These are phyloP conservation scores for Rhorus exstirpatorius DNA, from an alignment of 2,888 invertebrate genomes.

Conservation along the genomic window DNA sequence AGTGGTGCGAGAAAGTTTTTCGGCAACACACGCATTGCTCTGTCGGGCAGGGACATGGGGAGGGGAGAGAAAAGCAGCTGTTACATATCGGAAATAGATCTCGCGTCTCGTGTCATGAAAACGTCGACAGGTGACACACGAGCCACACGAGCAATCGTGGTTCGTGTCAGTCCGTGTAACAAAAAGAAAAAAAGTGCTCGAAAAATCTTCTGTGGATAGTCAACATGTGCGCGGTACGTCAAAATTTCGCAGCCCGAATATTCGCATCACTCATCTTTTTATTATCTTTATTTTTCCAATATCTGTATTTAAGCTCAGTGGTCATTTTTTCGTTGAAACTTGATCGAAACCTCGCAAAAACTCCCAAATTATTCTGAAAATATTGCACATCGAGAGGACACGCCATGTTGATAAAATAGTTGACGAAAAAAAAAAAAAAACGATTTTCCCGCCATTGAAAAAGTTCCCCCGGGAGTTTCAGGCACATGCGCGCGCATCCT, in stretches of 20 bases:
- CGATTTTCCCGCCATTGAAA: slow-evolving; percentile 1
- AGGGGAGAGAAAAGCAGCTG: slow-evolving; percentile 57
- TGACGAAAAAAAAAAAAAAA: slow-evolving; percentile 11
- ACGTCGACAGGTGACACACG: slow-evolving; percentile 67
- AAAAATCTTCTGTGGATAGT: too few species aligned
- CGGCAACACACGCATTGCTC: too few species aligned
- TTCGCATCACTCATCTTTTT: background rate
- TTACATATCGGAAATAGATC: slow-evolving; percentile 41
- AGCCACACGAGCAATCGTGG: too few species aligned
- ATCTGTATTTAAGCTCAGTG: too few species aligned
- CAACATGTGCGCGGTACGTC: background rate
- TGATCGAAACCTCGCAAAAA: too few species aligned
- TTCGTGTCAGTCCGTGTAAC: too few species aligned
- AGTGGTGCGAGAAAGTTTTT: too few species aligned
- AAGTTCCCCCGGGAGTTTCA: background rate
- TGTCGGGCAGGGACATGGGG: too few species aligned
- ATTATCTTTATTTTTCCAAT: too few species aligned
- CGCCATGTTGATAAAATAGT: background rate
- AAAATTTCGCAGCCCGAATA: background rate
- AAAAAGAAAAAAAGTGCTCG: slow-evolving; percentile 12
- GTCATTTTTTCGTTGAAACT: too few species aligned
- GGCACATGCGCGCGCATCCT: slow-evolving; percentile 50
- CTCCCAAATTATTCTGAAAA: too few species aligned
- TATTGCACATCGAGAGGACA: too few species aligned
- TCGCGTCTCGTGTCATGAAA: slow-evolving; percentile 3